Conservation (phyloP, 2,113 vertebrate species). For the Rhineura floridana region DNA sequence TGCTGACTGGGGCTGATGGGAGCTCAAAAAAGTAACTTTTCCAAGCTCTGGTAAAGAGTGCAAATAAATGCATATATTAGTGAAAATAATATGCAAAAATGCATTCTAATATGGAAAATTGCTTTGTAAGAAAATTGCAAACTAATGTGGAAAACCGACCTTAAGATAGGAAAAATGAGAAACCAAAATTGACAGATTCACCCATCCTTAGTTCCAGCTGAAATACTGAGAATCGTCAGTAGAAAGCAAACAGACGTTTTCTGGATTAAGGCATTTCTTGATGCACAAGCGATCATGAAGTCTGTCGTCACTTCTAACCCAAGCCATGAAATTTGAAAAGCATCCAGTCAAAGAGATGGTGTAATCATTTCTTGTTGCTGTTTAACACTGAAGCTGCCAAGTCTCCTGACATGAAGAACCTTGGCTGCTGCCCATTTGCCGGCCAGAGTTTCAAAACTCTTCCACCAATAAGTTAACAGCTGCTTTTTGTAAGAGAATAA, state of each 20-base stretch:
- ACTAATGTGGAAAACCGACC: no score
- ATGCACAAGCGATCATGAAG: background rate
- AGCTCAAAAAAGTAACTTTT: no score
- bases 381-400: background rate
- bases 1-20: no score
- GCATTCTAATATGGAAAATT: no score
- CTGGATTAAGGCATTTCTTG: background rate
- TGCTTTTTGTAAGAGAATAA: background rate
- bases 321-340: conserved; percentile 33
- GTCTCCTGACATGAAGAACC: background rate
- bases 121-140: no score
- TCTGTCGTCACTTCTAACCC: background rate
- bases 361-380: background rate
- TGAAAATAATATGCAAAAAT: no score
- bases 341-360: background rate
- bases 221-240: rapidly evolving
- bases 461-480: background rate
- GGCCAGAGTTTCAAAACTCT: conserved; percentile 10
- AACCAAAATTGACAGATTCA: no score
- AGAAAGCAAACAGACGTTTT: background rate
- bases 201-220: background rate
- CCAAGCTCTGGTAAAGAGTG: no score
- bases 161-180: no score
- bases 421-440: background rate
- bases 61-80: no score